These are phyloP conservation scores for Pomacea canaliculata DNA, from an alignment of 2,888 invertebrate genomes.

Conservation along the genomic window DNA sequence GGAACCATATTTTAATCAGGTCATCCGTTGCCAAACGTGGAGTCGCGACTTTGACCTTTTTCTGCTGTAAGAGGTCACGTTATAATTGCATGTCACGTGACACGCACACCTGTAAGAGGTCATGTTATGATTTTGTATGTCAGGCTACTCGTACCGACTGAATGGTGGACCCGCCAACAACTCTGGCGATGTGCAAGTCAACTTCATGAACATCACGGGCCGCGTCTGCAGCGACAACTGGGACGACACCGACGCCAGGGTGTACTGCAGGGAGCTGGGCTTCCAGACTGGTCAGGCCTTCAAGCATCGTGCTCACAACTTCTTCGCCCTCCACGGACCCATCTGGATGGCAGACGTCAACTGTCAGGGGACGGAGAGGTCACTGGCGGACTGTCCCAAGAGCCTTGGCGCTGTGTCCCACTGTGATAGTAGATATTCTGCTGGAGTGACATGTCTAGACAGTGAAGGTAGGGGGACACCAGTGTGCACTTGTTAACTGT, in stretches of 20 bases:
- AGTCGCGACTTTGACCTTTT: no score
- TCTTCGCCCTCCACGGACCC: constrained; percentile 61
- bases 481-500: background rate
- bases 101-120: no score
- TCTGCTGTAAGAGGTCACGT: no score
- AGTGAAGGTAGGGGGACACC: constrained; percentile 42
- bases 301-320: constrained; percentile 47
- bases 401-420: constrained; percentile 45
- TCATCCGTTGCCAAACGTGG: no score
- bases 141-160: constrained; percentile 43
- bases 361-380: constrained; percentile 53
- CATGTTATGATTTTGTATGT: background rate
- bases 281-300: constrained; percentile 55
- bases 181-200: constrained; percentile 51
- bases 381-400: constrained; percentile 47
- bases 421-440: constrained; percentile 48
- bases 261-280: constrained; percentile 53
- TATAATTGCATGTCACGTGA: no score
- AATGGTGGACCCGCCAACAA: constrained; percentile 43
- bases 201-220: constrained; percentile 50
- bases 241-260: constrained; percentile 53
- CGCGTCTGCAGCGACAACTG: constrained; percentile 57
- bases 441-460: constrained; percentile 55
- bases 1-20: no score
- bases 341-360: constrained; percentile 74